Percentiles rank a stretch among this genome's conserved stretches.
phyloP scores from a whole-genome alignment of 2,113 vertebrate species.

The Lethenteron camtschaticum region DNA sequence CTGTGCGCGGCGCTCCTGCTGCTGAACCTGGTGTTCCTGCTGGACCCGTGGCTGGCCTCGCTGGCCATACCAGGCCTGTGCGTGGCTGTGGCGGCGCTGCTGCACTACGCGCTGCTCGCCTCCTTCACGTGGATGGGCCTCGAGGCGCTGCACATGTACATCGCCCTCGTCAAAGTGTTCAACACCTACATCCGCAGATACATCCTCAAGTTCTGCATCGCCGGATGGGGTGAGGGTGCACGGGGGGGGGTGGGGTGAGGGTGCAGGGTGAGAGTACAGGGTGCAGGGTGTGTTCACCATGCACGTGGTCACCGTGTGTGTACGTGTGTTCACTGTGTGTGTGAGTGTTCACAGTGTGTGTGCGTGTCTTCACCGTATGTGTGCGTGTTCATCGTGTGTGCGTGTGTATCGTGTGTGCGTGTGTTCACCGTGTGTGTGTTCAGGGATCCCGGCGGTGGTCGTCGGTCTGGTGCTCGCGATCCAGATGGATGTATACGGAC shows the following conservation, averaged over 20 bases:
- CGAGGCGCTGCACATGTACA: constrained; percentile 90
- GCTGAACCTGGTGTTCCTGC: constrained; percentile 63
- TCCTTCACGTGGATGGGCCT: constrained; percentile 94
- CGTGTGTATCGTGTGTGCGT: no score
- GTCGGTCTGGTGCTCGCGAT: constrained; percentile 45
- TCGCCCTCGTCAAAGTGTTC: constrained; percentile 77
- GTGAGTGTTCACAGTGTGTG: no score
- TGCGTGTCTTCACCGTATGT: no score
- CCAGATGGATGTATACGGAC: constrained; percentile 22
- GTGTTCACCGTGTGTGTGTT: constrained; percentile 7
- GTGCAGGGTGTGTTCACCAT: no score
- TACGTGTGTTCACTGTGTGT: no score
- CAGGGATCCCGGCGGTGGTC: constrained; percentile 53
- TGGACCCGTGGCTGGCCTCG: constrained; percentile 51
- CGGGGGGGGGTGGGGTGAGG: no score
- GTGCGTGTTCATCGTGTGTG: no score
- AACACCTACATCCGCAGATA: constrained; percentile 48
- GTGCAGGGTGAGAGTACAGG: no score
- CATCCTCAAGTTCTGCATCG: constrained; percentile 44
- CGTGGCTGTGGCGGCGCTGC: constrained; percentile 55
- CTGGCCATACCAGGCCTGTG: constrained; percentile 34
- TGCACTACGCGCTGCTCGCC: constrained; percentile 82
- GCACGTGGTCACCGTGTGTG: no score
- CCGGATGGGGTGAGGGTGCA: constrained; percentile 41
- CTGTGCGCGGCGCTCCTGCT: constrained; percentile 63